These are phyloP conservation scores for Tachyglossus aculeatus DNA, from an alignment of 2,797 vertebrate species.

Conservation along the genomic window DNA sequence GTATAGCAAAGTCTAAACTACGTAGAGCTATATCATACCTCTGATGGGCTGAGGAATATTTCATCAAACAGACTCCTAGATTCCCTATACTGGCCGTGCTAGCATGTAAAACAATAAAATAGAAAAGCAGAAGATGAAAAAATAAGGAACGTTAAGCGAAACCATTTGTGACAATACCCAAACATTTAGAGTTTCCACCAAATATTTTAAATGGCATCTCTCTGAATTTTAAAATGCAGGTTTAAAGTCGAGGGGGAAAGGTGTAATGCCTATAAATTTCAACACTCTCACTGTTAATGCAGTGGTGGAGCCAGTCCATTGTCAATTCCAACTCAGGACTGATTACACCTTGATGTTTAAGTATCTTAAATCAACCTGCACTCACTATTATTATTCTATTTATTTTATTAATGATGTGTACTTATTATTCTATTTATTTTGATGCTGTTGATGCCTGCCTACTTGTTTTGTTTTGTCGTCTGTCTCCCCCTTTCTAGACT, in stretches of 20 bases:
- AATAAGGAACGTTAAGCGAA: constrained; percentile 66
- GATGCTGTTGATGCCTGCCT: too few relatives aligned
- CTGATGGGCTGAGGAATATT: constrained; percentile 76
- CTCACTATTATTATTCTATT: too few relatives aligned
- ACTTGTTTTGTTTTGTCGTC: too few relatives aligned
- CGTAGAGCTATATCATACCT: constrained; percentile 75
- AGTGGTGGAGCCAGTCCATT: neutral
- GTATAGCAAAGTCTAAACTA: constrained; percentile 68
- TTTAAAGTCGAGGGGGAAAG: constrained; percentile 25
- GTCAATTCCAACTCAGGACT: too few relatives aligned
- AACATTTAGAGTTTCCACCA: too few relatives aligned
- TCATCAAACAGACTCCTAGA: constrained; percentile 79
- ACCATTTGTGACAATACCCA: constrained; percentile 60
- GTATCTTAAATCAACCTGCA: too few relatives aligned
- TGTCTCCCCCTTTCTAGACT: too few relatives aligned
- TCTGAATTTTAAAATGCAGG: constrained; percentile 17
- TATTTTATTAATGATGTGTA: too few relatives aligned
- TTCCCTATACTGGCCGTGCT: constrained; percentile 74
- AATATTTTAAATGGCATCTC: constrained; percentile 10
- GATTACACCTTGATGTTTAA: too few relatives aligned
- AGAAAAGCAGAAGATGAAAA: constrained; percentile 66
- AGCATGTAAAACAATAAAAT: constrained; percentile 65
- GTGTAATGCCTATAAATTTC: neutral
- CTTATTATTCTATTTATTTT: too few relatives aligned
- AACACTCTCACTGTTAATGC: neutral